phyloP scores from a whole-genome alignment of 2,113 vertebrate species.

The Thamnaconus septentrionalis region DNA sequence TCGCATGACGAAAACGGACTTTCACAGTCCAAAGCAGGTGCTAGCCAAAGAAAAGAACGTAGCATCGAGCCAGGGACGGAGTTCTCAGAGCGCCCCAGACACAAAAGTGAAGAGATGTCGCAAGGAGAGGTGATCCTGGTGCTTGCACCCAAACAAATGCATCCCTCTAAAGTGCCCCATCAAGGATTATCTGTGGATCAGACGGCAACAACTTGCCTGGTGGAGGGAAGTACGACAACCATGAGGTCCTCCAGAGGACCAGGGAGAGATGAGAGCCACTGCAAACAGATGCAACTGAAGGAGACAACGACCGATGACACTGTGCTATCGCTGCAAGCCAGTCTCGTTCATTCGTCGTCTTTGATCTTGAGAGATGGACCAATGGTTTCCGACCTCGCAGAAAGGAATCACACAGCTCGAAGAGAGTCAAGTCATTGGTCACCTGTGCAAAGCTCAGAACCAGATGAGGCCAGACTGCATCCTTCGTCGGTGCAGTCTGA shows the following conservation, averaged over 20 bases:
- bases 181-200: no score
- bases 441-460: not conserved
- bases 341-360: not conserved
- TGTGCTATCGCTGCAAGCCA: slow-evolving; percentile 1
- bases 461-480: not conserved
- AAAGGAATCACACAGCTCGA: not conserved
- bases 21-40: no score
- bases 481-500: slow-evolving; percentile 4
- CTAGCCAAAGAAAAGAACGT: not conserved
- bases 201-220: no score
- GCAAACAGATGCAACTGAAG: not conserved
- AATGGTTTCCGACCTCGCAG: not conserved
- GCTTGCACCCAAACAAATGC: not conserved
- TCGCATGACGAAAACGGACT: no score
- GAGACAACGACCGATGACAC: not conserved
- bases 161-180: no score
- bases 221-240: not conserved
- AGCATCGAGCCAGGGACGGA: not conserved
- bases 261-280: not conserved
- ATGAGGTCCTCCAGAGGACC: not conserved
- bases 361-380: slow-evolving; percentile 1
- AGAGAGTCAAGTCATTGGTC: not conserved
- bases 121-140: not conserved
- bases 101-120: not conserved
- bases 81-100: not conserved